A percentile compares a stretch with the other conserved stretches of the same genome.
Evolutionary conservation across 2,888 invertebrate genomes (phyloP).

Genomic region (Pemphredon lugubris): DNA sequence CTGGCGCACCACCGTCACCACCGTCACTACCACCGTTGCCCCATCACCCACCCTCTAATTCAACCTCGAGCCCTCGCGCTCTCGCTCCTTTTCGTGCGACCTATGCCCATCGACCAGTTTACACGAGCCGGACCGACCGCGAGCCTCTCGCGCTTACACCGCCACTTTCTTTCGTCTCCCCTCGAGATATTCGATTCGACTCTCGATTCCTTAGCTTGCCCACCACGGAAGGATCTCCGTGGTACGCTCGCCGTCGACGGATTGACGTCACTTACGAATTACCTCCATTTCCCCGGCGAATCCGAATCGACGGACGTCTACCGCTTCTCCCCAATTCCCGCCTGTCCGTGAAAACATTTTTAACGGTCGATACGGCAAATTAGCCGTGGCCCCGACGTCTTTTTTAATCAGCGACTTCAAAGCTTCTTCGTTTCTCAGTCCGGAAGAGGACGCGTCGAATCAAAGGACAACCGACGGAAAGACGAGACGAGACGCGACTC

Average conservation of each 20-base stretch:
- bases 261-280: too few relatives aligned
- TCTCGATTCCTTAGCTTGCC: background rate
- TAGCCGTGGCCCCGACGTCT: conserved; percentile 55
- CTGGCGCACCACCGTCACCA: conserved; percentile 65
- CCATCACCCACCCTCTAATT: conserved; percentile 54
- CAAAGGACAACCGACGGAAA: conserved; percentile 67
- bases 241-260: too few relatives aligned
- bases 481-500: conserved; percentile 50
- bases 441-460: conserved; percentile 72
- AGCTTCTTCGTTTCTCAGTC: conserved; percentile 62
- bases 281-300: background rate
- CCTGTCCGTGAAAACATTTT: background rate
- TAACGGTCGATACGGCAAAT: conserved; percentile 43
- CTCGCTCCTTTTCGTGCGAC: conserved; percentile 27
- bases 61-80: conserved; percentile 32
- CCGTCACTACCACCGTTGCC: conserved; percentile 47
- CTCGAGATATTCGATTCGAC: background rate
- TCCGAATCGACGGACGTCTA: background rate
- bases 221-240: too few relatives aligned
- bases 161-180: conserved; percentile 5
- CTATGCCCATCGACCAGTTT: conserved; percentile 54
- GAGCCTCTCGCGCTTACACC: conserved; percentile 22
- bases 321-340: background rate
- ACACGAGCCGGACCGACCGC: too few relatives aligned
- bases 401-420: conserved; percentile 81